These are phyloP conservation scores for Rhinella marina DNA, from an alignment of 2,797 vertebrate species.

Conservation along the genomic window DNA sequence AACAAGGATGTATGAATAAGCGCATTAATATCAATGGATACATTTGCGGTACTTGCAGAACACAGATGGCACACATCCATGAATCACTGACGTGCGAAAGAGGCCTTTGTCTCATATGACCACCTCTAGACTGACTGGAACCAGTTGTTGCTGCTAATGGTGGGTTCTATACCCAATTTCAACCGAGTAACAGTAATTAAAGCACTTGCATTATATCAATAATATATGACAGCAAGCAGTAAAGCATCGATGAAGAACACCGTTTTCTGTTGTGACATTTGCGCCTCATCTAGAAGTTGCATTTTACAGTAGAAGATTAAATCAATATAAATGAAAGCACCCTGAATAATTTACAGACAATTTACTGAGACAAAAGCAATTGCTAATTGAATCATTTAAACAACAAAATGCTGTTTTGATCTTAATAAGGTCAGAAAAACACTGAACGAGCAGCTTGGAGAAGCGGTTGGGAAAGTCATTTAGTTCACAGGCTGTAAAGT, in stretches of 20 bases:
- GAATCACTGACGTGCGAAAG: no score
- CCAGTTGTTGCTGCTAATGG: neutral
- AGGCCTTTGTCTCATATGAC: neutral
- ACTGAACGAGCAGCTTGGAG: slow-evolving; percentile 42
- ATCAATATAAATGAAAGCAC: slow-evolving; percentile 53
- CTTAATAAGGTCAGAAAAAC: slow-evolving; percentile 60
- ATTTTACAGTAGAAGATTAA: slow-evolving; percentile 49
- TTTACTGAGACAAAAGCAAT: slow-evolving; percentile 57
- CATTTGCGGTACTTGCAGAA: no score
- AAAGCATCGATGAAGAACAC: neutral
- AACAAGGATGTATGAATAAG: no score
- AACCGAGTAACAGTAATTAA: neutral
- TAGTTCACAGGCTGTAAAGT: slow-evolving; percentile 55
- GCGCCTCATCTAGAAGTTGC: slow-evolving; percentile 23
- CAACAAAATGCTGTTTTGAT: slow-evolving; percentile 57
- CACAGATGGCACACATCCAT: no score
- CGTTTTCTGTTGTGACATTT: slow-evolving; percentile 32
- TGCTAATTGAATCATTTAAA: slow-evolving; percentile 59
- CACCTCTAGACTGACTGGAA: neutral
- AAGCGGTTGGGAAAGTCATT: slow-evolving; percentile 52
- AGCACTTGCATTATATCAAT: neutral
- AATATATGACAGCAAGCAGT: neutral
- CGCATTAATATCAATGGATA: no score
- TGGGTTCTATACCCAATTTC: neutral
- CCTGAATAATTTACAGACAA: slow-evolving; percentile 55